These are phyloP conservation scores for Octodonta nipae DNA, from an alignment of 2,888 invertebrate genomes.

Conservation along the genomic window DNA sequence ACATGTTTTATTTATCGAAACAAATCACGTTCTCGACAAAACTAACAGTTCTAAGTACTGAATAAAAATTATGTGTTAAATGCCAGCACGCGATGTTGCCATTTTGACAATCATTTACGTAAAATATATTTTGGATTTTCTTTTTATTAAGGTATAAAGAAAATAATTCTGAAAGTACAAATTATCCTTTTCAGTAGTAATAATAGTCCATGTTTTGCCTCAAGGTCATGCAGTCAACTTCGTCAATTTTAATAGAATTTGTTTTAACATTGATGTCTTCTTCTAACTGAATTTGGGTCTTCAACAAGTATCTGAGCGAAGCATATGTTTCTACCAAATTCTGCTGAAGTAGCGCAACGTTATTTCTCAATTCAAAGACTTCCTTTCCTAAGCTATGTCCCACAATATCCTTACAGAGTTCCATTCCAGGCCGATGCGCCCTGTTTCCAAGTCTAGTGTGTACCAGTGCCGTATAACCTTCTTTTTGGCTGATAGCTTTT, in stretches of 20 bases:
- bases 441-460: slow-evolving; percentile 53
- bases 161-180: no score
- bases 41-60: no score
- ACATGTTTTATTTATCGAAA: no score
- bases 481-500: slow-evolving; percentile 70
- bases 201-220: slow-evolving; percentile 64
- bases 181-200: no score
- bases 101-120: no score
- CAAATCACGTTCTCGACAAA: no score
- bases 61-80: no score
- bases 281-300: slow-evolving; percentile 77
- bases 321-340: slow-evolving; percentile 60
- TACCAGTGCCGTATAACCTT: slow-evolving; percentile 66
- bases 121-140: no score
- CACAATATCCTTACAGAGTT: slow-evolving; percentile 70
- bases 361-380: slow-evolving; percentile 53
- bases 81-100: no score
- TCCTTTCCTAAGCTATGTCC: slow-evolving; percentile 62
- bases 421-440: slow-evolving; percentile 64
- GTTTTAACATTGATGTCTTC: slow-evolving; percentile 86
- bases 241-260: slow-evolving; percentile 83
- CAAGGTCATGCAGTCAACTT: slow-evolving; percentile 78
- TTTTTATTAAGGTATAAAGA: no score
- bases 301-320: slow-evolving; percentile 66
- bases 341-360: slow-evolving; percentile 52